phyloP scores from a whole-genome alignment of 2,113 vertebrate genomes.

The Alethe diademata region DNA sequence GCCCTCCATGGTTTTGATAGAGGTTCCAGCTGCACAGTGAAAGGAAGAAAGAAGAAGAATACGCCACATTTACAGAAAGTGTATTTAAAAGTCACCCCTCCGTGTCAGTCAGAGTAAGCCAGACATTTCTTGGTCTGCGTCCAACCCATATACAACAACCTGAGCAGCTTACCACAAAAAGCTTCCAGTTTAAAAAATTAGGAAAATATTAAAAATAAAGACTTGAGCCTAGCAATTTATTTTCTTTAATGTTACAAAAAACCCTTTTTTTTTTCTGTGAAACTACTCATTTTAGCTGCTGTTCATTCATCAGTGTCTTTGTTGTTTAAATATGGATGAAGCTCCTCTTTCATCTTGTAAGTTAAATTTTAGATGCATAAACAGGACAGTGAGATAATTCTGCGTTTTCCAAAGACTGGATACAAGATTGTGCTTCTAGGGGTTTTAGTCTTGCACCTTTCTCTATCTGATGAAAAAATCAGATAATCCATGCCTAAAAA shows the following conservation, averaged over 20 bases:
- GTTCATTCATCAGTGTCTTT: neutral
- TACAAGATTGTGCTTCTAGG: neutral
- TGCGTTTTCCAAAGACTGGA: neutral
- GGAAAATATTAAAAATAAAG: neutral
- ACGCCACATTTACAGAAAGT: neutral
- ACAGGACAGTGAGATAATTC: neutral
- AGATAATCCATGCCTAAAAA: neutral
- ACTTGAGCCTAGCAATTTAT: neutral
- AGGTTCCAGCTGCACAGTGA: neutral
- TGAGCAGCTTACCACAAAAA: neutral
- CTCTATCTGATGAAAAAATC: neutral
- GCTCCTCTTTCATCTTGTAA: neutral
- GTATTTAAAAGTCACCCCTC: neutral
- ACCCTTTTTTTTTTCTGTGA: accelerated
- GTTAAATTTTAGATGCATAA: neutral
- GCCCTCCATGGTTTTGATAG: neutral
- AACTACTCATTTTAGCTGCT: neutral
- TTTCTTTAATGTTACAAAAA: neutral
- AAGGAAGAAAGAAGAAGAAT: neutral
- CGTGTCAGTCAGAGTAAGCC: neutral
- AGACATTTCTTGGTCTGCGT: neutral
- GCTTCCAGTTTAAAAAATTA: neutral
- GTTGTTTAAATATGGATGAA: neutral
- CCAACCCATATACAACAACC: neutral
- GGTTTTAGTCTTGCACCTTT: neutral